These are phyloP conservation scores for Hystrix cristata DNA, from an alignment of 2,113 vertebrate species.

Conservation along the genomic window DNA sequence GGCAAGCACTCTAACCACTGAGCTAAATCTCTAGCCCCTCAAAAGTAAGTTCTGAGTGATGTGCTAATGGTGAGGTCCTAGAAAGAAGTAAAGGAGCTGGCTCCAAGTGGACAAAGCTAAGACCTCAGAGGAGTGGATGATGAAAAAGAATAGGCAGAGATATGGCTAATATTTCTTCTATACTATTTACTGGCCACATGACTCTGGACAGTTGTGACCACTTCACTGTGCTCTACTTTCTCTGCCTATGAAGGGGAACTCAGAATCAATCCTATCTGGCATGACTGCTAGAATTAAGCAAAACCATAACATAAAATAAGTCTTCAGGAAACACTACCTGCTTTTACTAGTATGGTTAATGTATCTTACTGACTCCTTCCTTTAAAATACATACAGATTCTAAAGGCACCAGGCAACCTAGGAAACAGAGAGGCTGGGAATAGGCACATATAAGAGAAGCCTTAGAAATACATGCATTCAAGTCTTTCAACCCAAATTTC, in stretches of 20 bases:
- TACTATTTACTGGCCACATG: not conserved
- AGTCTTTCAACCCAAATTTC: not conserved
- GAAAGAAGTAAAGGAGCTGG: not conserved
- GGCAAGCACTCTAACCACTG: too few relatives aligned
- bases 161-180: not conserved
- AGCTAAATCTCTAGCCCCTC: too few relatives aligned
- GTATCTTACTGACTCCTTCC: not conserved
- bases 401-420: conserved; percentile 28
- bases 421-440: conserved; percentile 19
- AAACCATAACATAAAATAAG: not conserved
- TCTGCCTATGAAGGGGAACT: not conserved
- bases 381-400: conserved; percentile 40
- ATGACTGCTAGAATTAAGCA: not conserved
- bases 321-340: not conserved
- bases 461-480: conserved; percentile 24
- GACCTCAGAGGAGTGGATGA: not conserved
- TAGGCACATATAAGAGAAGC: not conserved
- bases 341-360: not conserved
- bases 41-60: not conserved
- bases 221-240: conserved; percentile 4
- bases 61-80: not conserved
- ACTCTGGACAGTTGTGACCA: not conserved
- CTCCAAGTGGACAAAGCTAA: not conserved
- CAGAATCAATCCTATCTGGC: conserved; percentile 4
- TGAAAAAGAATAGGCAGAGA: conserved; percentile 28